Conservation (phyloP, 2,797 vertebrate species). For the Phrynocephalus forsythii region DNA sequence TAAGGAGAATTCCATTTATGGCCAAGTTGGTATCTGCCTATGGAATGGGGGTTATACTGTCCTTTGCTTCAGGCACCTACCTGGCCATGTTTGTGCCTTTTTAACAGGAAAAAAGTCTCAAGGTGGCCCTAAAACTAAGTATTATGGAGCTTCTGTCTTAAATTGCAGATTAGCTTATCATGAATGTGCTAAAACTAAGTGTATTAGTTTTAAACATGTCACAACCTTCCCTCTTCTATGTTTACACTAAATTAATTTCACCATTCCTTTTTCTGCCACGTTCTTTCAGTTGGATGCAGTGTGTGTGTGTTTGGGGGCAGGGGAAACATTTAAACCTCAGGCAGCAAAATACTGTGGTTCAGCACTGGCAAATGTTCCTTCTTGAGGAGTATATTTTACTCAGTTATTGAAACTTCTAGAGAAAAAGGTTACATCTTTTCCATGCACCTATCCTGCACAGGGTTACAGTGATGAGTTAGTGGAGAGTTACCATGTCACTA, state of each 20-base stretch:
- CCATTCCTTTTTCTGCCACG: no score
- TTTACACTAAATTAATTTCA: no score
- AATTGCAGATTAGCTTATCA: no score
- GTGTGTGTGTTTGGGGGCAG: background rate
- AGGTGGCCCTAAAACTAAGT: no score
- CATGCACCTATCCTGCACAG: background rate
- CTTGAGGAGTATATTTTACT: no score
- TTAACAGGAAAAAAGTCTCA: background rate
- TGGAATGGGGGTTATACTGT: background rate
- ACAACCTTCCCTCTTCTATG: no score
- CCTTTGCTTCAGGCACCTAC: background rate
- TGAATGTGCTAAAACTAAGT: no score
- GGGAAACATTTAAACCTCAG: background rate
- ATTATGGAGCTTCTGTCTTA: no score
- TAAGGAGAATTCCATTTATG: background rate
- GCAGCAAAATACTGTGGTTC: background rate
- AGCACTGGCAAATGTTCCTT: background rate
- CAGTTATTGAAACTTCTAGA: background rate
- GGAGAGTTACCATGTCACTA: background rate
- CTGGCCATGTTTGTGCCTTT: background rate
- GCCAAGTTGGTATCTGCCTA: background rate
- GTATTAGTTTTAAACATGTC: no score
- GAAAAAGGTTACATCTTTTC: background rate
- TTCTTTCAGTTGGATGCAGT: background rate
- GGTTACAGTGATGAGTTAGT: background rate